phyloP scores from a whole-genome alignment of 2,113 vertebrate genomes.

The Phaetusa simplex region DNA sequence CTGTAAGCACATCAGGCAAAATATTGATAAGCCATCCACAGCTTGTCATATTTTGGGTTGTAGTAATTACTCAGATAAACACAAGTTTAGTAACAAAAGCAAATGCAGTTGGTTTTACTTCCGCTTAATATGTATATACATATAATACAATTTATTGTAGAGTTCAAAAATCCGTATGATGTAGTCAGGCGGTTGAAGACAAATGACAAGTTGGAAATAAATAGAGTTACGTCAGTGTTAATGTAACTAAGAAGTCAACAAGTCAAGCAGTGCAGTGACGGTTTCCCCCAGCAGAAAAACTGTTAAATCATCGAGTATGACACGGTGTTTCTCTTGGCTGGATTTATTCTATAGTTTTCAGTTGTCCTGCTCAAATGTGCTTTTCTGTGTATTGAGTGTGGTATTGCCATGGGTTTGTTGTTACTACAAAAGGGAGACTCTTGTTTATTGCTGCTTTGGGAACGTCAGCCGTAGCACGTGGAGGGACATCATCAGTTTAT shows the following conservation, averaged over 20 bases:
- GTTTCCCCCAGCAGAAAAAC: neutral
- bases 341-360: neutral
- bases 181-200: neutral
- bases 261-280: neutral
- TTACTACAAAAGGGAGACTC: neutral
- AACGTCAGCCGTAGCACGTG: neutral
- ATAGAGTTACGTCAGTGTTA: neutral
- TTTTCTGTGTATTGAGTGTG: neutral
- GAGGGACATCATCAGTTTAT: neutral
- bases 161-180: neutral
- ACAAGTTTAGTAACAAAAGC: neutral
- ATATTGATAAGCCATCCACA: neutral
- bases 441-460: neutral
- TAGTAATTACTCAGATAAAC: neutral
- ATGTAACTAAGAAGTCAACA: neutral
- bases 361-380: neutral
- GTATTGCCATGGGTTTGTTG: neutral
- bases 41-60: neutral
- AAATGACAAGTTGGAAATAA: neutral
- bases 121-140: neutral
- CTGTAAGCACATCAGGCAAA: neutral
- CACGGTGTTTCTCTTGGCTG: neutral
- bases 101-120: neutral
- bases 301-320: neutral
- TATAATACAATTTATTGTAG: neutral